phyloP scores from a whole-genome alignment of 1,140 invertebrate species.

The Nephila pilipes region DNA sequence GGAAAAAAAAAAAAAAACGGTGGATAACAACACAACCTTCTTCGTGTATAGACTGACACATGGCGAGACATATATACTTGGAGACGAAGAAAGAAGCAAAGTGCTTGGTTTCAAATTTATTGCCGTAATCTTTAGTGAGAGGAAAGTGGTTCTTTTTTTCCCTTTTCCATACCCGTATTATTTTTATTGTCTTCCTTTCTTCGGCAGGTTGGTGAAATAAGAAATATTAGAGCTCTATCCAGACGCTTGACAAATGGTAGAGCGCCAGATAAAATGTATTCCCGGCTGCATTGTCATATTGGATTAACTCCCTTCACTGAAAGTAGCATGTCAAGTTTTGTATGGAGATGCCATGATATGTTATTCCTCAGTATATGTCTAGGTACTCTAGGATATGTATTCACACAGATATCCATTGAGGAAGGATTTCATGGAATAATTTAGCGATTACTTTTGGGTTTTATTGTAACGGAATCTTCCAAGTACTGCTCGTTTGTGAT shows the following conservation, averaged over 20 bases:
- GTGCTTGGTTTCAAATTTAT: slow-evolving; percentile 62
- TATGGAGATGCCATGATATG: neutral
- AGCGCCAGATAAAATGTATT: slow-evolving; percentile 40
- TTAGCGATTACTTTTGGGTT: too few relatives aligned
- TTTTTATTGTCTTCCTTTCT: neutral
- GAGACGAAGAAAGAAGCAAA: slow-evolving; percentile 22
- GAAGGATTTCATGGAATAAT: too few relatives aligned
- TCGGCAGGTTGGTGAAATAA: slow-evolving; percentile 10
- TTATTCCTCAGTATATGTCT: neutral
- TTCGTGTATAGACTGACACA: neutral
- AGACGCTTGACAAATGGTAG: slow-evolving; percentile 44
- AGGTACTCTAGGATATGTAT: too few relatives aligned
- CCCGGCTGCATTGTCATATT: slow-evolving; percentile 48
- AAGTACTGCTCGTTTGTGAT: too few relatives aligned
- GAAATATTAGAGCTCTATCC: slow-evolving; percentile 35
- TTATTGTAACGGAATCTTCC: too few relatives aligned
- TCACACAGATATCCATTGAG: too few relatives aligned
- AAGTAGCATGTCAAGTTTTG: neutral
- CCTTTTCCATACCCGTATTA: neutral
- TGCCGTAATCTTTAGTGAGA: slow-evolving; percentile 37
- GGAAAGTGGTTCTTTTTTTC: slow-evolving; percentile 10
- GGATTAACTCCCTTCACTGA: slow-evolving; percentile 39
- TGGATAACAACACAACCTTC: neutral
- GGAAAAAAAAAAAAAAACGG: neutral
- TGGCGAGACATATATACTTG: neutral